Percentiles rank a stretch among this genome's conserved stretches.
These are phyloP conservation scores for Anser brachyrhynchus DNA, from an alignment of 2,113 vertebrate species.

Conservation along the genomic window DNA sequence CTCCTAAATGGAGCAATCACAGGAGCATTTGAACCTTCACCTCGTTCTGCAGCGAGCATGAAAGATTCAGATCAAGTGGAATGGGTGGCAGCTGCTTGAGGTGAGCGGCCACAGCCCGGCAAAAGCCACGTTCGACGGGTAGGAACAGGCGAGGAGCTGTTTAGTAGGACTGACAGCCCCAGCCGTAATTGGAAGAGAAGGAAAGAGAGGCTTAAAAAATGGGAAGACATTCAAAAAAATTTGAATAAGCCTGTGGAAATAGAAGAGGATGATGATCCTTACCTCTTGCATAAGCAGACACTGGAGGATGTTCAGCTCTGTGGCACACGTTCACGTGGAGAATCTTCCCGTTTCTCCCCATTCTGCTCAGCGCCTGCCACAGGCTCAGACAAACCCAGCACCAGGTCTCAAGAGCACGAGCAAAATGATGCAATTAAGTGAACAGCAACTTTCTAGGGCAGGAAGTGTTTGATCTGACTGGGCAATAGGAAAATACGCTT, in stretches of 20 bases:
- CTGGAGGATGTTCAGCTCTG: background rate
- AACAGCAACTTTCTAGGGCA: background rate
- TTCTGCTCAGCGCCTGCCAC: background rate
- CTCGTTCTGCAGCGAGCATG: fast-evolving
- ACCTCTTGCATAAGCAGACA: background rate
- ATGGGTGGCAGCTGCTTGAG: background rate
- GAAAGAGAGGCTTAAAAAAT: background rate
- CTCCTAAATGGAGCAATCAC: background rate
- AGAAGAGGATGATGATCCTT: background rate
- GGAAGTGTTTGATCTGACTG: background rate
- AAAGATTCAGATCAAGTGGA: fast-evolving
- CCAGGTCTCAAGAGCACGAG: background rate
- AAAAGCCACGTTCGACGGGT: background rate
- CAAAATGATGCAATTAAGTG: background rate
- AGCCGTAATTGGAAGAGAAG: background rate
- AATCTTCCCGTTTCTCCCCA: background rate
- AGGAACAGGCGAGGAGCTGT: background rate
- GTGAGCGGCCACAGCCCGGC: background rate
- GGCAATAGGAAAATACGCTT: background rate
- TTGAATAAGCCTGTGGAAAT: background rate
- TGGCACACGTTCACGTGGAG: background rate
- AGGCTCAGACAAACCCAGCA: background rate
- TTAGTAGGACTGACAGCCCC: background rate
- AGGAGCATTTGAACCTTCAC: background rate
- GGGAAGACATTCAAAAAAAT: background rate